Evolutionary conservation across 2,888 invertebrate genomes (phyloP), one percentile per base, ranked within the genome.

Genomic region (Lutraria lutraria): DNA sequence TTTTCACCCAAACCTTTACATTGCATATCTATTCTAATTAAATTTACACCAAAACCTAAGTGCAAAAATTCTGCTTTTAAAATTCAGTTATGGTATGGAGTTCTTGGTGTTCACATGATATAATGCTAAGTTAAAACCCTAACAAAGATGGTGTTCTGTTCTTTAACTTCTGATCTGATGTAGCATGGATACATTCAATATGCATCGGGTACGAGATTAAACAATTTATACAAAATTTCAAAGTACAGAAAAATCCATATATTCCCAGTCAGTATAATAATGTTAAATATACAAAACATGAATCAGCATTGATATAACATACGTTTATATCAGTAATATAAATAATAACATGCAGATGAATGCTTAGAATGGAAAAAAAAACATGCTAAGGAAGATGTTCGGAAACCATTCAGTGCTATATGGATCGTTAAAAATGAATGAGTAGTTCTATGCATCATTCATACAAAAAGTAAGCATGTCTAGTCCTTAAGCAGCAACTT

Each of bases 301-400:
- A 10, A n/a, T 68, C 63, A 68, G 0, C 63, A 25, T 68, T 60
- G 21, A 25, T 68, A 21, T 68, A 56, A 16, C 19, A 68, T n/a
- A 25, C 13, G 12, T 21, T 68, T 8, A 68, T 25, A 68, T 68
- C 63, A 68, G 63, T 25, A 63, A n/a, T n/a, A n/a, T n/a, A n/a
- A n/a, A n/a, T 43, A 43, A 43, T n/a, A n/a, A 68, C 63, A 68
- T 68, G 63, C 63, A 68, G 25, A 25, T 68, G n/a, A 68, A 68
- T 68, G 63, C 25, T 25, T 68, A 68, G n/a, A 68, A 15, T 12
- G 15, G 10, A 15, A 56, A 56, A 56, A 68, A 68, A 68, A n/a
- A 10, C 63, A 68, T 68, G 63, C 63, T 68, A 25, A 68, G 63
- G 0, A 68, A 68, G 13, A 6, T n/a, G 63, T 25, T 68, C 12